Percentiles rank a stretch among this genome's conserved stretches.
Evolutionary conservation across 2,888 invertebrate species (phyloP).

Genomic region (Sinohyriopsis cumingii): DNA sequence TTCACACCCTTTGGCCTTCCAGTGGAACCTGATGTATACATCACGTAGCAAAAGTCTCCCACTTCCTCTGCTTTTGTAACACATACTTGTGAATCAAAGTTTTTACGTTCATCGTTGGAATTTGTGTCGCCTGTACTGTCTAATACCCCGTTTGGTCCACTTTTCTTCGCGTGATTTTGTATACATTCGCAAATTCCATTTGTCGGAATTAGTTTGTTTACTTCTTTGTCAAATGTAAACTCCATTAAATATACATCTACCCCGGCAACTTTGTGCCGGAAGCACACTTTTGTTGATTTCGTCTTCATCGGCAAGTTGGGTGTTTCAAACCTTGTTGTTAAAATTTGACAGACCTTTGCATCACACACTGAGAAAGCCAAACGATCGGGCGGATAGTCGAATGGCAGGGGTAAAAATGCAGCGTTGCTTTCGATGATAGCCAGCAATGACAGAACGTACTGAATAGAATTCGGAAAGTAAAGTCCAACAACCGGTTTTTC

Average conservation of each 20-base stretch:
- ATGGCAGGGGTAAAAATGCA: conserved; percentile 58
- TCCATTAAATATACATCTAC: conserved; percentile 29
- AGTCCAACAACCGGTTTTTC: conserved; percentile 36
- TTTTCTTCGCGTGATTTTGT: neutral
- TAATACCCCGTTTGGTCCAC: neutral
- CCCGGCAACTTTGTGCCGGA: conserved; percentile 18
- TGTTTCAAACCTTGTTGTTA: conserved; percentile 26
- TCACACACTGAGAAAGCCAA: conserved; percentile 51
- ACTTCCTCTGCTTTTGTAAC: conserved; percentile 1
- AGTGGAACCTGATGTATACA: conserved; percentile 92
- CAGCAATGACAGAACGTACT: conserved; percentile 72
- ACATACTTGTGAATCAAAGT: neutral
- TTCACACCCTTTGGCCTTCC: conserved; percentile 90
- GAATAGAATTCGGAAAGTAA: conserved; percentile 47
- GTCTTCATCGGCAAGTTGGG: conserved; percentile 22
- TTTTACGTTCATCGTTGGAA: neutral
- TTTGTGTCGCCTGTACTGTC: too few relatives aligned
- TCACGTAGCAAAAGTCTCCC: conserved; percentile 71
- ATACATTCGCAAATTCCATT: neutral
- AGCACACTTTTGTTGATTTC: conserved; percentile 9
- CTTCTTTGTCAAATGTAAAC: conserved; percentile 7
- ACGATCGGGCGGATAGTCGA: conserved; percentile 50
- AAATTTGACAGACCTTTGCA: conserved; percentile 32
- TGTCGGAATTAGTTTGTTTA: neutral
- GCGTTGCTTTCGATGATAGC: conserved; percentile 37